A percentile compares a stretch with the other conserved stretches of the same genome.
phyloP scores from a whole-genome alignment of 2,797 vertebrate species.

The Xiphorhynchus erythropygius region DNA sequence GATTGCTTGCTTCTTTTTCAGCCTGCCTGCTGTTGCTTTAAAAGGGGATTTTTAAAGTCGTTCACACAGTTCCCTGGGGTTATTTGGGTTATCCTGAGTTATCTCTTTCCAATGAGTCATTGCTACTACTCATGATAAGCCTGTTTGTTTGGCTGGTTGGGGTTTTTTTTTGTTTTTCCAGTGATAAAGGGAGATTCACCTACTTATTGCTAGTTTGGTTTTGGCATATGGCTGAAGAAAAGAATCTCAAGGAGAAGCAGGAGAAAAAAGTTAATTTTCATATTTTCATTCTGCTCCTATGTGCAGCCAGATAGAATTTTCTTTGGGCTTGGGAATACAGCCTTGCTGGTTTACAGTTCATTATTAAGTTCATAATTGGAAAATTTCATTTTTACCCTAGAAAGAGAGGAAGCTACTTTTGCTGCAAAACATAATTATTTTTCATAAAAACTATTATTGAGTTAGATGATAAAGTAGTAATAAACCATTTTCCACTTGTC shows the following conservation, averaged over 20 bases:
- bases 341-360: constrained; percentile 9
- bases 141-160: background rate
- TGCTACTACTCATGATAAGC: constrained; percentile 21
- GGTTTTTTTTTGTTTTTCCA: background rate
- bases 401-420: constrained; percentile 54
- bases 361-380: constrained; percentile 48
- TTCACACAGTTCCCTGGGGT: constrained; percentile 30
- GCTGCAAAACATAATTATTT: constrained; percentile 47
- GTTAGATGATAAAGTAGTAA: constrained; percentile 5
- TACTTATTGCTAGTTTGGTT: background rate
- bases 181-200: background rate
- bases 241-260: background rate
- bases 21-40: constrained; percentile 46
- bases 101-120: constrained; percentile 34
- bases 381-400: constrained; percentile 39
- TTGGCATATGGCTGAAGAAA: background rate
- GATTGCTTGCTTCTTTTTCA: background rate
- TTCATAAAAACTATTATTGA: constrained; percentile 26
- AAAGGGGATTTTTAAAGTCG: constrained; percentile 23
- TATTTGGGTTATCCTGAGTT: constrained; percentile 44
- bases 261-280: background rate
- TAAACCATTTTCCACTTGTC: constrained; percentile 38
- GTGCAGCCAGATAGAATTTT: constrained; percentile 16
- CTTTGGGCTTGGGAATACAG: constrained; percentile 10
- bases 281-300: constrained; percentile 8